Base-by-base conservation (phyloP, 2,113 vertebrate species). In the Aythya baeri region DNA sequence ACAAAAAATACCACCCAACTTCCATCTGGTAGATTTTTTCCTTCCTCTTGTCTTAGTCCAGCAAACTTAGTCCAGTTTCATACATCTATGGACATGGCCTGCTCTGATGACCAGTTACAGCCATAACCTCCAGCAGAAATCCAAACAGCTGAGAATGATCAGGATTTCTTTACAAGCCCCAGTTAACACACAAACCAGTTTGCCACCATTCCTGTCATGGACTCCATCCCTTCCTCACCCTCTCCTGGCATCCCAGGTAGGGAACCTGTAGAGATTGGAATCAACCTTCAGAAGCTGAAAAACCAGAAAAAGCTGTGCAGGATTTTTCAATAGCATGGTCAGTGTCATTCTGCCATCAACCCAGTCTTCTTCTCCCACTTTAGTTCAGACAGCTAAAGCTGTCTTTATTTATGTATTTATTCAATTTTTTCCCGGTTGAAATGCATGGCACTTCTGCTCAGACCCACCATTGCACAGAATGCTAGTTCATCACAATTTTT, bases 211-310 rank as follows among this genome's bases (percentile, higher is more conserved):
- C 66, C 76, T 67, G 13, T 66, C 79, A 41, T 1, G 17, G 74
- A 49, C 49, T 85, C 70, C 55, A 83, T 87, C 75, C 66, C 25
- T 80, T 79, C 67, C 38, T 96, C 73, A 85, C 67, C 79, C 79
- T 77, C 11, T 25, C 29, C 38, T 92, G 67, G 46, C 84, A 93
- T 41, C 34, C 26, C 73, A 83, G 63, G 76, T 79, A 52, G 52
- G 46, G 59, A 71, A 72, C 32, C 88, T 70, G 43, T 52, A 93
- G 66, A 83, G 63, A 75, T 29, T 83, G 67, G 80, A 91, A 86
- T 94, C 59, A 89, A 13, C 41, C n/a, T 90, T 76, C 20, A 72
- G 55, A 84, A 94, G 89, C 20, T 84, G 80, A 83, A 67, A 95
- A 94, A 91, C 26, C 62, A 74, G 84, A 87, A 77, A 89, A 77